phyloP scores from a whole-genome alignment of 2,888 invertebrate species.

The Lordiphosa andalusiaca region DNA sequence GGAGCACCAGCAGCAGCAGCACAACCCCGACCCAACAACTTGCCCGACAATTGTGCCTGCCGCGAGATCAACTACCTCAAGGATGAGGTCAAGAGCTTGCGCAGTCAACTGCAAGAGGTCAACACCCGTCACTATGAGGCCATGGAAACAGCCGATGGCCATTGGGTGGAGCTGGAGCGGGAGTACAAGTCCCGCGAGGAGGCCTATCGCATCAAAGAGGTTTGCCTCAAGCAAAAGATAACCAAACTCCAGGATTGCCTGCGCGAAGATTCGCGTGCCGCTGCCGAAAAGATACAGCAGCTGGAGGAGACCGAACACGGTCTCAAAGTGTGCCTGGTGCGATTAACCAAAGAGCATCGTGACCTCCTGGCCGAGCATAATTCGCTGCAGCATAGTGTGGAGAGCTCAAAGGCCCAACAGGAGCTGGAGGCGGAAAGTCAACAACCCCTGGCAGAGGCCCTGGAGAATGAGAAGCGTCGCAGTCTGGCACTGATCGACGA shows the following conservation, averaged over 20 bases:
- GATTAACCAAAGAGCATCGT: constrained; percentile 82
- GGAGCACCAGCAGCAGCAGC: background rate
- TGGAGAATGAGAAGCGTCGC: constrained; percentile 76
- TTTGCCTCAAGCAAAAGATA: constrained; percentile 82
- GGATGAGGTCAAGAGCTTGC: constrained; percentile 75
- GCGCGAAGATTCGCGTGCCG: constrained; percentile 81
- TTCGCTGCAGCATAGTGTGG: constrained; percentile 81
- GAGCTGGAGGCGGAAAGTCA: constrained; percentile 81
- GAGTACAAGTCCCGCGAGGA: constrained; percentile 84
- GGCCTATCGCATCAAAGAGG: constrained; percentile 81
- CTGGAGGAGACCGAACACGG: constrained; percentile 83
- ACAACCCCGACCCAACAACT: too few relatives aligned
- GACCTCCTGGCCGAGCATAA: constrained; percentile 81
- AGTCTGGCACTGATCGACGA: constrained; percentile 80
- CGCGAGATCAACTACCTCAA: constrained; percentile 61
- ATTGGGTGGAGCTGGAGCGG: constrained; percentile 86
- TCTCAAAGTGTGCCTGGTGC: constrained; percentile 82
- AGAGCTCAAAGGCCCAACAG: constrained; percentile 81
- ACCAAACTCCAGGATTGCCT: constrained; percentile 82
- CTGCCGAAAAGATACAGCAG: constrained; percentile 82
- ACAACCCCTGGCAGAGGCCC: constrained; percentile 70
- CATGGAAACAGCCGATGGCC: constrained; percentile 86
- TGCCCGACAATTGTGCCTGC: constrained; percentile 8
- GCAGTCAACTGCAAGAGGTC: constrained; percentile 81
- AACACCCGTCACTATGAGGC: constrained; percentile 86